phyloP scores from a whole-genome alignment of 1,140 invertebrate genomes.

The Aleiodes sp. region DNA sequence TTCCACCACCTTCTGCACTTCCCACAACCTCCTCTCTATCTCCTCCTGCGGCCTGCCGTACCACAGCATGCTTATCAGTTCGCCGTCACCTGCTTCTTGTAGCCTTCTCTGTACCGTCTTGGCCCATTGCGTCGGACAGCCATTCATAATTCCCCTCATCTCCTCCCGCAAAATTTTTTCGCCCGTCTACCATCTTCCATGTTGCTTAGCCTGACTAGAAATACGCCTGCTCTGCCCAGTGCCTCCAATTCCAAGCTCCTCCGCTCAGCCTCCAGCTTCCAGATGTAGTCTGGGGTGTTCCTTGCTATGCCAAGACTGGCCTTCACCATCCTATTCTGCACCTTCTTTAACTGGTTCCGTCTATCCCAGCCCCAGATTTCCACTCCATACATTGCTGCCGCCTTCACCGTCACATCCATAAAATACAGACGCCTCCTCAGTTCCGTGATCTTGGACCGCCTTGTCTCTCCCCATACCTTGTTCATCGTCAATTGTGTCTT shows the following conservation, averaged over 20 bases:
- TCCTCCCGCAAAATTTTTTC: not conserved
- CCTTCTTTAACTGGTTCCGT: not conserved
- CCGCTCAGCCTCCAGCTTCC: not conserved
- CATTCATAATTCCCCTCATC: not conserved
- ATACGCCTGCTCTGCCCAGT: not conserved
- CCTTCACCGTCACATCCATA: not conserved
- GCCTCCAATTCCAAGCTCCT: not conserved
- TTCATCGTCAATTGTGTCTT: slow-evolving; percentile 1
- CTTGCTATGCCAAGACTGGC: not conserved
- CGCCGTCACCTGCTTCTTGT: not conserved
- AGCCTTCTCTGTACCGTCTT: not conserved
- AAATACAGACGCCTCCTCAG: not conserved
- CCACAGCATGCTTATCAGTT: not conserved
- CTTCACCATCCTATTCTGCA: not conserved
- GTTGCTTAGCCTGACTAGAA: not conserved
- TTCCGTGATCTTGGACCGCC: not conserved
- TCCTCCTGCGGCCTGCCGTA: not conserved
- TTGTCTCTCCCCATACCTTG: not conserved
- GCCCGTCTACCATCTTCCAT: not conserved
- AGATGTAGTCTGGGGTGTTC: not conserved
- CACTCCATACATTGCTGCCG: slow-evolving; percentile 1
- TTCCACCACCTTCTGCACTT: not conserved
- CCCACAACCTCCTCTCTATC: too few relatives aligned
- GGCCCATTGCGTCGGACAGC: not conserved
- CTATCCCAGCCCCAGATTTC: not conserved